Evolutionary conservation across 2,113 vertebrate species (phyloP).

Genomic region (Holacanthus passer): DNA sequence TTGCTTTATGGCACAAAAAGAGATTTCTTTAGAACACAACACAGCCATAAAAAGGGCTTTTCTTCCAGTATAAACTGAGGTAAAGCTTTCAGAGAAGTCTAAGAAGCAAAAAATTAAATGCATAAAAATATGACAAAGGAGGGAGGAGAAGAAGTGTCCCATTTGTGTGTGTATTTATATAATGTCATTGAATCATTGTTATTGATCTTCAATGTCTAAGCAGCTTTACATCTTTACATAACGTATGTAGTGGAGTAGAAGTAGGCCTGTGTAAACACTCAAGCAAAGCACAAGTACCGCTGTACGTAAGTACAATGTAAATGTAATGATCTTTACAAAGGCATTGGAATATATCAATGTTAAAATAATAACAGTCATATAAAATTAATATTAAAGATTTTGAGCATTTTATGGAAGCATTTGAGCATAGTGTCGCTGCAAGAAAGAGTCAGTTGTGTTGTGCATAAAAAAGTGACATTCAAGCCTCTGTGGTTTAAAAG

Average conservation of each 20-base stretch:
- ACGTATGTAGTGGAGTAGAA: no score
- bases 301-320: no score
- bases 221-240: no score
- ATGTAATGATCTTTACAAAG: no score
- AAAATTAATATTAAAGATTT: background rate
- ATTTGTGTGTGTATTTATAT: no score
- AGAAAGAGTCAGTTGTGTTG: background rate
- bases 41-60: background rate
- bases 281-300: no score
- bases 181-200: no score
- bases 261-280: no score
- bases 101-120: conserved; percentile 8
- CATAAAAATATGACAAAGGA: conserved; percentile 19
- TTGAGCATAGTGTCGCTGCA: background rate
- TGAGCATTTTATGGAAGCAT: background rate
- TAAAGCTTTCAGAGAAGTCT: conserved; percentile 4
- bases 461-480: no score
- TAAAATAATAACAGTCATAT: no score
- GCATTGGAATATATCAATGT: no score
- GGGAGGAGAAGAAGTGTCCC: background rate
- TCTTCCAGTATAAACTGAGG: conserved; percentile 9
- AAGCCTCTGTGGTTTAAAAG: background rate
- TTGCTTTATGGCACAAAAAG: conserved; percentile 22
- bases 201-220: no score
- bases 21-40: conserved; percentile 29